Evolutionary conservation across 2,888 invertebrate species (phyloP).

Genomic region (Plebejus melissa): DNA sequence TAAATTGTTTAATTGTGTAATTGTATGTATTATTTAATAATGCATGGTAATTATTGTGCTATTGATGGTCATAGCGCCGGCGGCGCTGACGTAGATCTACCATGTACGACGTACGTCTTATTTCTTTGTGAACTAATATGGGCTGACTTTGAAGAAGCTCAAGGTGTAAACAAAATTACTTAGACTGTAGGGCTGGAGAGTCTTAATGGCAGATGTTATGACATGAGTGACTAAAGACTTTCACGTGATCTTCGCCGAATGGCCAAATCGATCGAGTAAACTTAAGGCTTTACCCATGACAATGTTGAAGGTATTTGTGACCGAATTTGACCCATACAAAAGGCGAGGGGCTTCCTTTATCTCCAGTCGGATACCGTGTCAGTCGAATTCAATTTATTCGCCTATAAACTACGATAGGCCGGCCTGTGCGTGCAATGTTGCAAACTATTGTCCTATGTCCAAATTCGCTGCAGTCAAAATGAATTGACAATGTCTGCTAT

Average conservation of each 20-base stretch:
- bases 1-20: constrained; percentile 18
- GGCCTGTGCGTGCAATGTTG: not conserved
- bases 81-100: not conserved
- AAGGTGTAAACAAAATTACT: not conserved
- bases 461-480: not conserved
- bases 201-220: not conserved
- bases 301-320: too few relatives aligned
- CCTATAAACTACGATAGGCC: not conserved
- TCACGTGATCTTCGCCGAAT: too few relatives aligned
- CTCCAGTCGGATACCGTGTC: not conserved
- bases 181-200: not conserved
- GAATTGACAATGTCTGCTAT: not conserved
- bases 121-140: not conserved
- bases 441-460: not conserved
- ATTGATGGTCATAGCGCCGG: constrained; percentile 12
- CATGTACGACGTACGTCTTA: not conserved
- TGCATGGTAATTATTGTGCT: not conserved
- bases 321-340: too few relatives aligned
- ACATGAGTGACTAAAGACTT: too few relatives aligned
- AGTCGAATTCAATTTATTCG: not conserved
- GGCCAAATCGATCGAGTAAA: too few relatives aligned
- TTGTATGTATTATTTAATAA: constrained; percentile 19
- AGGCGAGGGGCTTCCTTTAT: not conserved
- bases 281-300: too few relatives aligned
- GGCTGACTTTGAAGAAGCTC: not conserved